Conservation (phyloP, 2,113 vertebrate species). For the Sebastes fasciatus region DNA sequence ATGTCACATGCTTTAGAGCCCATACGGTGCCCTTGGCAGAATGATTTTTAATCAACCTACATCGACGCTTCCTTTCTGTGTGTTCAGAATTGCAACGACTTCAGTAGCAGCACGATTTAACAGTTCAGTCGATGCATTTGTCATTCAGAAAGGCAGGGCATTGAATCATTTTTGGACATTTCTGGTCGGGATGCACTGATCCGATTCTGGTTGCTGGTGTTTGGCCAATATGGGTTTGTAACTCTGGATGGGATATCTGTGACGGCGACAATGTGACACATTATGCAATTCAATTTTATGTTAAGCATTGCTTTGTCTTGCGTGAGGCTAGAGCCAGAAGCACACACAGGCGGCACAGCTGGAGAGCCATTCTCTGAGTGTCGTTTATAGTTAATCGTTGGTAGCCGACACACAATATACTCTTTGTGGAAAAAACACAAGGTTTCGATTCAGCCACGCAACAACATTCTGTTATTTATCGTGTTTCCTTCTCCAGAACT, state of each 20-base stretch:
- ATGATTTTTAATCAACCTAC: conserved; percentile 49
- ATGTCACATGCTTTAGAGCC: conserved; percentile 54
- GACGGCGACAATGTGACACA: conserved; percentile 30
- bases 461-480: background rate
- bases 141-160: conserved; percentile 9
- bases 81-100: conserved; percentile 45
- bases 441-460: too few relatives aligned
- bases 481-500: background rate
- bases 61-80: conserved; percentile 31
- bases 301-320: conserved; percentile 40
- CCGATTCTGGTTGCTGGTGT: conserved; percentile 25
- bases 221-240: conserved; percentile 25
- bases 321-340: conserved; percentile 20
- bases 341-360: conserved; percentile 2
- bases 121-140: conserved; percentile 22
- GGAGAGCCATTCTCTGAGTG: conserved; percentile 29
- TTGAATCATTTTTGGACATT: conserved; percentile 23
- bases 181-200: conserved; percentile 22
- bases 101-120: conserved; percentile 25
- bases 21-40: conserved; percentile 8
- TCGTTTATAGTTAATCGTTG: background rate
- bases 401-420: background rate
- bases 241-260: conserved; percentile 24
- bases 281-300: conserved; percentile 27
- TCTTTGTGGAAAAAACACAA: background rate